Conservation (phyloP, 2,113 vertebrate genomes). For the Sylvia atricapilla region DNA sequence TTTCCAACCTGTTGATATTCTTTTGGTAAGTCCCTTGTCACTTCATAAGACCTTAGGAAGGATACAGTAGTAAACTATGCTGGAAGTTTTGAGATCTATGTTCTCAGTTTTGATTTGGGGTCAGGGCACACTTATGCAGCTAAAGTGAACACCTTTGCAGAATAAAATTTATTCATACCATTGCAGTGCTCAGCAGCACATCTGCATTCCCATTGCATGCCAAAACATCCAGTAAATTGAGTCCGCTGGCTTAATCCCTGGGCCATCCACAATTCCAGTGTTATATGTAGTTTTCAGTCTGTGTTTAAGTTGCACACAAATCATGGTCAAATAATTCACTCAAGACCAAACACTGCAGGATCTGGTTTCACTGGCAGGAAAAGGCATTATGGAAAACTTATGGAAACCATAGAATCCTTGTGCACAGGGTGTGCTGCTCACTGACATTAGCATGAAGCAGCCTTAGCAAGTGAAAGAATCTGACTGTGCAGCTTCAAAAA, state of each 20-base stretch:
- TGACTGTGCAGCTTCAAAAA: background rate
- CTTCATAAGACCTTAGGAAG: background rate
- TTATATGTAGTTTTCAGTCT: background rate
- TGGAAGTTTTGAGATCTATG: background rate
- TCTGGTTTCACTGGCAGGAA: conserved; percentile 45
- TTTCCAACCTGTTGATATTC: background rate
- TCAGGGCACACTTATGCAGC: background rate
- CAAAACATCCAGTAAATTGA: background rate
- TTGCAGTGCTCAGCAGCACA: background rate
- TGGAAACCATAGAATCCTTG: background rate
- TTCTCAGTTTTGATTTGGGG: background rate
- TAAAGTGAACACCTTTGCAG: background rate
- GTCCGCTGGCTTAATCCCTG: background rate
- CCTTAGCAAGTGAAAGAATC: background rate
- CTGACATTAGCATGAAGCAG: background rate
- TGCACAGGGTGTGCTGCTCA: background rate
- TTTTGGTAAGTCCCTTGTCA: background rate
- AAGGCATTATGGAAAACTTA: conserved; percentile 2
- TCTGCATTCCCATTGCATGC: background rate
- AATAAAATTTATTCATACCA: background rate
- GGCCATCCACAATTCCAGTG: background rate
- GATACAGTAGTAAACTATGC: background rate
- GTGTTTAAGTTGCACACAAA: background rate
- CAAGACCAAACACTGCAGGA: background rate
- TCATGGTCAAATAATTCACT: conserved; percentile 35